Percentiles rank a stretch among this genome's conserved stretches.
Conservation (phyloP, 1,140 invertebrate species). For the Caerostris extrusa region DNA sequence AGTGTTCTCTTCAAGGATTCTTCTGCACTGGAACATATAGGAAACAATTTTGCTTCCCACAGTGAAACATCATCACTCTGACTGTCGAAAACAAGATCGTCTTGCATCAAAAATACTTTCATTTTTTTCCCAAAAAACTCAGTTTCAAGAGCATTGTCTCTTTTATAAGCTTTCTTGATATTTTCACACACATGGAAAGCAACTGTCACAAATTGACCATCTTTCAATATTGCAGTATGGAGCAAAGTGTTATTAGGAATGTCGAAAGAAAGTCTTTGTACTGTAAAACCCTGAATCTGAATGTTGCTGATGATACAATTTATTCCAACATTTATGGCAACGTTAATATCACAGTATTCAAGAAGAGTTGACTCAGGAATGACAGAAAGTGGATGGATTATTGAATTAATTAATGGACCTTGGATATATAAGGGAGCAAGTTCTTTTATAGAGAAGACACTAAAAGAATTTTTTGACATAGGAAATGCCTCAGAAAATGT, state of each 20-base stretch:
- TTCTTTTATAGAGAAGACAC: neutral
- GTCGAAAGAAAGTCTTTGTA: conserved; percentile 50
- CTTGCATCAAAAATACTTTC: conserved; percentile 46
- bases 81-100: conserved; percentile 48
- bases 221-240: conserved; percentile 81
- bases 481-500: conserved; percentile 80
- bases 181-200: conserved; percentile 81
- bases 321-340: conserved; percentile 79
- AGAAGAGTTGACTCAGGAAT: conserved; percentile 79
- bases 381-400: conserved; percentile 54
- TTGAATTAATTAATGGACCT: conserved; percentile 70
- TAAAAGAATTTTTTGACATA: conserved; percentile 69
- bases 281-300: neutral
- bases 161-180: conserved; percentile 80
- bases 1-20: conserved; percentile 79
- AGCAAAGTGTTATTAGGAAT: conserved; percentile 81
- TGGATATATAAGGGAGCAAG: conserved; percentile 56
- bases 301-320: conserved; percentile 82
- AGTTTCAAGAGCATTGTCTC: conserved; percentile 75
- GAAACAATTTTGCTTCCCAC: conserved; percentile 81
- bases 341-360: conserved; percentile 82
- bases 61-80: conserved; percentile 76
- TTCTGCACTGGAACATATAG: conserved; percentile 79
- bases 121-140: conserved; percentile 79
- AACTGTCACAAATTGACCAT: conserved; percentile 81